Evolutionary conservation across 2,113 vertebrate genomes (phyloP), one percentile per base, ranked within the genome.

Genomic region (Tragelaphus imberbis): DNA sequence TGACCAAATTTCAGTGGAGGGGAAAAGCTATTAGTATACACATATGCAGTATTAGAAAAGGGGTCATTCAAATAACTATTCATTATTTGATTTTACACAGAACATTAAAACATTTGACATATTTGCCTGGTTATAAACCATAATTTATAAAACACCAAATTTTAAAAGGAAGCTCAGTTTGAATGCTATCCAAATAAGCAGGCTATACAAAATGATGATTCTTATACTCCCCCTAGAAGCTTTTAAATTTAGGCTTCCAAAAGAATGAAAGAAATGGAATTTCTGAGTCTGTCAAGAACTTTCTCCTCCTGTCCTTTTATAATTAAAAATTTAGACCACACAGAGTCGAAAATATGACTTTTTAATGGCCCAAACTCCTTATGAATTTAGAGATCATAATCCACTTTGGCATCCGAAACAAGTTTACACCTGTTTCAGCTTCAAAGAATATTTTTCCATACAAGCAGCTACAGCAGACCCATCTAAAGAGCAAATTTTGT

Each of bases 81-180:
- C 55, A 68, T 75, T 88, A 93, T 80, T 92, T 92, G n/a, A 88
- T 84, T 95, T 81, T 93, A 77, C 33, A 90, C 3, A 89, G 55
- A 49, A 94, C 7, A 91, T 89, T 95, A 81, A 96, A 96, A 97
- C 93, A 92, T 30, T 82, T 93, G 59, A 61, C 63, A 93, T 89
- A 93, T 88, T 95, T 94, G 86, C 21, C 47, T 94, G 36, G 53
- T 97, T 88, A 91, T 55, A 17, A 98, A 88, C 33, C 47, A 84
- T 30, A 77, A 11, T 10, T 91, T 89, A 89, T 33, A 95, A 95
- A 96, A 68, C 49, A 96, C 44, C 47, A 90, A 92, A 90, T 85
- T 65, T 27, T 94, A 79, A 94, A 95, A 91, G 36, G 10, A 95
- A 94, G 91, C 44, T 33, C 77, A 97, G 90, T 90, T 91, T 95